These are phyloP conservation scores for Psilanteris sp. DNA, from an alignment of 1,140 invertebrate species.

Conservation along the genomic window DNA sequence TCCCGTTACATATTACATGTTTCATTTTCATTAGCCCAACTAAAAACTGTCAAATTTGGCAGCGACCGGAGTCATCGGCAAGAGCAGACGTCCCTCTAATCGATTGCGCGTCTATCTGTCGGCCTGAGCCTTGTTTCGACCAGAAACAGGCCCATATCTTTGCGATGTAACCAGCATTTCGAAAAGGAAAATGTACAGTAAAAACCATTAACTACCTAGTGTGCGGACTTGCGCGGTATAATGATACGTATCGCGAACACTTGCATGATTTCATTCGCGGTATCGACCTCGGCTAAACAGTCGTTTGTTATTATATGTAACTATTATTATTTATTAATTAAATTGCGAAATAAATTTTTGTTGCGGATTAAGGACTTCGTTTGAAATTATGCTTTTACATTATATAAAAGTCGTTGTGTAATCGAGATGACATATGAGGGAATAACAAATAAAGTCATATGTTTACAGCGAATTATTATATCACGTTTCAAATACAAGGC, in stretches of 20 bases:
- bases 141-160: conserved; percentile 15
- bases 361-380: too few species aligned
- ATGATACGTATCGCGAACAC: neutral
- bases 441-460: too few species aligned
- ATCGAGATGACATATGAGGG: too few species aligned
- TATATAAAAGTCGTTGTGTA: too few species aligned
- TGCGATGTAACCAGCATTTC: conserved; percentile 50
- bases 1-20: conserved; percentile 65
- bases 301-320: too few species aligned
- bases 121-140: neutral
- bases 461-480: too few species aligned
- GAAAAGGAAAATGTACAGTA: conserved; percentile 63
- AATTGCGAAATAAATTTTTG: too few species aligned
- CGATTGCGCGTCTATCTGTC: neutral
- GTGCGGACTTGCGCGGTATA: conserved; percentile 4
- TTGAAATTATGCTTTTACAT: too few species aligned
- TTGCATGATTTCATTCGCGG: too few species aligned
- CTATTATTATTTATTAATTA: too few species aligned
- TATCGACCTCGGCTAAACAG: too few species aligned
- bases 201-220: conserved; percentile 58
- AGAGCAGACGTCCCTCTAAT: neutral
- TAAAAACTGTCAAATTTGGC: conserved; percentile 6
- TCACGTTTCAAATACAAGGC: too few species aligned
- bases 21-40: conserved; percentile 39
- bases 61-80: neutral